These are phyloP conservation scores for Phyllotreta striolata DNA, from an alignment of 2,888 invertebrate species.

Conservation along the genomic window DNA sequence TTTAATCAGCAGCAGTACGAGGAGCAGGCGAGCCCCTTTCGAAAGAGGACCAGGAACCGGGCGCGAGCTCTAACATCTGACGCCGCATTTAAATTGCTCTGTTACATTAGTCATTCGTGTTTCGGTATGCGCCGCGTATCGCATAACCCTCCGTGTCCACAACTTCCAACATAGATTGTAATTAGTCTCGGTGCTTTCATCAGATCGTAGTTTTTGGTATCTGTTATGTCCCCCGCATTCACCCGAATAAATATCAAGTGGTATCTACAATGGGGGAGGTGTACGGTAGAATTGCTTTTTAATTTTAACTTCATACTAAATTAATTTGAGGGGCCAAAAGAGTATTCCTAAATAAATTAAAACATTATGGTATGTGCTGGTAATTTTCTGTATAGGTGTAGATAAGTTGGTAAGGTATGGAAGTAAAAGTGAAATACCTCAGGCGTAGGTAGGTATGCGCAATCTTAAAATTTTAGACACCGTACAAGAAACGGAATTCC, in stretches of 20 bases:
- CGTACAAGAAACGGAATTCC: too few species aligned
- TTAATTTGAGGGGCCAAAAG: too few species aligned
- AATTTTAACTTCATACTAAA: too few species aligned
- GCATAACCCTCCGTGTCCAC: too few species aligned
- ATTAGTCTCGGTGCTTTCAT: slow-evolving; percentile 43
- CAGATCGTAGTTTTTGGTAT: slow-evolving; percentile 42
- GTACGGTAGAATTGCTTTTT: too few species aligned
- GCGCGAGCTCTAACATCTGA: slow-evolving; percentile 47
- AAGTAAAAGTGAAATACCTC: too few species aligned
- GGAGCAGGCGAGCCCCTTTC: slow-evolving; percentile 11
- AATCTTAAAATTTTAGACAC: too few species aligned
- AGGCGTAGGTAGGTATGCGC: too few species aligned
- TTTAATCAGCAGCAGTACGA: slow-evolving; percentile 20
- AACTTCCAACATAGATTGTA: slow-evolving; percentile 32
- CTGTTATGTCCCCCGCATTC: slow-evolving; percentile 35
- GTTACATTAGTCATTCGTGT: slow-evolving; percentile 56
- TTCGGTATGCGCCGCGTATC: slow-evolving; percentile 28
- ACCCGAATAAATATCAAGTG: slow-evolving; percentile 43
- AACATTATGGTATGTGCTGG: too few species aligned
- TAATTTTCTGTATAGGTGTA: too few species aligned
- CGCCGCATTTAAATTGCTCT: slow-evolving; percentile 56
- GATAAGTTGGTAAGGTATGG: too few species aligned
- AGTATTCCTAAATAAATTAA: too few species aligned
- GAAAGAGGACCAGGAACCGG: slow-evolving; percentile 16
- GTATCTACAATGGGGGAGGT: slow-evolving; percentile 29